A percentile compares a stretch with the other conserved stretches of the same genome.
These are phyloP conservation scores for Erannis defoliaria DNA, from an alignment of 2,888 invertebrate genomes.

Conservation along the genomic window DNA sequence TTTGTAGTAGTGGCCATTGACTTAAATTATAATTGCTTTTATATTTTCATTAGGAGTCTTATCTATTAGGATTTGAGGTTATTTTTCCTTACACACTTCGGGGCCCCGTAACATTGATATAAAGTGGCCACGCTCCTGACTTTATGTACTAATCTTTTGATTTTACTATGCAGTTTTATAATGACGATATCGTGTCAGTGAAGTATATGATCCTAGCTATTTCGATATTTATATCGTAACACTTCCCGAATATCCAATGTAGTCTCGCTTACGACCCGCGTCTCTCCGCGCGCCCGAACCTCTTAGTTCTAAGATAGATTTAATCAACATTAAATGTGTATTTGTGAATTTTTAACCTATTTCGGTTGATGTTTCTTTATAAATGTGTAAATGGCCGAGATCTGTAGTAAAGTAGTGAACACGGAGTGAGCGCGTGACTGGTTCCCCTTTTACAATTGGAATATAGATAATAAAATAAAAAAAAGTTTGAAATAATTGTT, in stretches of 20 bases:
- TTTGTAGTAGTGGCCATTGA: too few relatives aligned
- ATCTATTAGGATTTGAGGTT: too few relatives aligned
- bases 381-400: constrained; percentile 84
- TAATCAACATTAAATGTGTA: constrained; percentile 86
- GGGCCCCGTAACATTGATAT: too few relatives aligned
- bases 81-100: too few relatives aligned
- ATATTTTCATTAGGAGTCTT: too few relatives aligned
- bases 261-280: constrained; percentile 40
- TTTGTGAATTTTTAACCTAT: constrained; percentile 84
- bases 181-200: not conserved
- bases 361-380: constrained; percentile 84
- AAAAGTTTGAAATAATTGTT: constrained; percentile 77
- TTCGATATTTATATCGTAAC: constrained; percentile 45
- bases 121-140: too few relatives aligned
- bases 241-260: constrained; percentile 45
- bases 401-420: constrained; percentile 80
- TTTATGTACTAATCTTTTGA: not conserved
- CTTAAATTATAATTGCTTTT: too few relatives aligned
- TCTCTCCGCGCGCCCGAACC: constrained; percentile 68
- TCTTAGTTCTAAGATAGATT: constrained; percentile 72
- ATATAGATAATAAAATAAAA: constrained; percentile 84
- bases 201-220: constrained; percentile 11
- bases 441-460: constrained; percentile 86
- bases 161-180: not conserved
- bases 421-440: constrained; percentile 83